phyloP scores from a whole-genome alignment of 92 coral and sea anemone genomes.

The Anthopleura xanthogrammica region DNA sequence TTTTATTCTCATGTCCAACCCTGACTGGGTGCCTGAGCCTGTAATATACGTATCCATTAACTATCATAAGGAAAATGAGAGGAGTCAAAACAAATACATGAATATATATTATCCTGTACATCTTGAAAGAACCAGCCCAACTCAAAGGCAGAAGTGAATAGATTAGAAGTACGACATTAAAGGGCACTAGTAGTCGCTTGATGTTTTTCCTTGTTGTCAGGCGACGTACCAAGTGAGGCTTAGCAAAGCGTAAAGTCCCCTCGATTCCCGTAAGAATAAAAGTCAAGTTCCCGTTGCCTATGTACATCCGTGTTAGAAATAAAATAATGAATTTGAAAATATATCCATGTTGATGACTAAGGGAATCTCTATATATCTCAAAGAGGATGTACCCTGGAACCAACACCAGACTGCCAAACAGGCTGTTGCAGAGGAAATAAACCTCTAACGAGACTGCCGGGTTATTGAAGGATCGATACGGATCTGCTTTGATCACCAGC shows the following conservation, averaged over 20 bases:
- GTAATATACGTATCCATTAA: neutral
- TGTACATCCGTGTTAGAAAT: neutral
- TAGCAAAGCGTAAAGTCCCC: neutral
- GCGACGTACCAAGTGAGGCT: neutral
- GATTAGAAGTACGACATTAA: neutral
- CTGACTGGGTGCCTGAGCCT: neutral
- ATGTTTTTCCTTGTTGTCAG: neutral
- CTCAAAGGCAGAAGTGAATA: neutral
- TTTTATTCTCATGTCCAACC: neutral
- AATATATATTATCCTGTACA: neutral
- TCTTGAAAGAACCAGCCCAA: neutral
- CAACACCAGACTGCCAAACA: neutral
- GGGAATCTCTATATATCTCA: neutral
- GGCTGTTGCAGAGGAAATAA: neutral
- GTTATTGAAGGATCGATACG: neutral
- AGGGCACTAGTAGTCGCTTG: neutral
- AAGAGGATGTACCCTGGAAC: neutral
- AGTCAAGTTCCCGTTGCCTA: neutral
- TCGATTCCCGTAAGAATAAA: neutral
- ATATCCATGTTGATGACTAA: neutral
- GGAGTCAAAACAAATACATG: neutral
- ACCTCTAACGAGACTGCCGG: neutral
- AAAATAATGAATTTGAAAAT: neutral
- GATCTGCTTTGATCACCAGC: neutral
- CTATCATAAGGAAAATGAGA: neutral